Evolutionary conservation across 2,888 invertebrate species (phyloP).

Genomic region (Sipha maydis): DNA sequence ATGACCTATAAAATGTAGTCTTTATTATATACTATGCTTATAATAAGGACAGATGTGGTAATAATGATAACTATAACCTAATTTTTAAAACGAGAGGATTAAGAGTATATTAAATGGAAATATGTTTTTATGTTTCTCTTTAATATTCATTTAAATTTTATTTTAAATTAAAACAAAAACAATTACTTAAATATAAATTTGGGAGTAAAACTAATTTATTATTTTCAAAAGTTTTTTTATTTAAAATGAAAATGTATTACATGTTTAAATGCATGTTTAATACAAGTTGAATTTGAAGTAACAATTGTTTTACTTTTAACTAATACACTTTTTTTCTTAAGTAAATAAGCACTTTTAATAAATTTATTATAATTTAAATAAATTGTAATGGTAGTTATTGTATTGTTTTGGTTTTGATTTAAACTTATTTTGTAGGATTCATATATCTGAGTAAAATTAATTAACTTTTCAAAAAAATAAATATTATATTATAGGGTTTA

Average conservation of each 20-base stretch:
- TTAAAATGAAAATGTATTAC: background rate
- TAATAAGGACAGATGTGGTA: background rate
- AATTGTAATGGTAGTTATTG: background rate
- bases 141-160: background rate
- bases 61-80: background rate
- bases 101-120: background rate
- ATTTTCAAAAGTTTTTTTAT: background rate
- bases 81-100: background rate
- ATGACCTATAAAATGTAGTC: background rate
- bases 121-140: background rate
- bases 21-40: background rate
- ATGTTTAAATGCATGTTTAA: background rate
- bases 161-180: background rate
- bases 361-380: background rate
- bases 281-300: background rate
- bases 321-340: background rate
- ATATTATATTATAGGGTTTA: background rate
- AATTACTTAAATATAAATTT: background rate
- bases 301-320: background rate
- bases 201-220: background rate
- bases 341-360: background rate
- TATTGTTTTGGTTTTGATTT: no score
- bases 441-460: background rate
- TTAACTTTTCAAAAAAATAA: background rate
- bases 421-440: background rate